phyloP scores from a whole-genome alignment of 2,113 vertebrate genomes.

The Microcebus murinus region DNA sequence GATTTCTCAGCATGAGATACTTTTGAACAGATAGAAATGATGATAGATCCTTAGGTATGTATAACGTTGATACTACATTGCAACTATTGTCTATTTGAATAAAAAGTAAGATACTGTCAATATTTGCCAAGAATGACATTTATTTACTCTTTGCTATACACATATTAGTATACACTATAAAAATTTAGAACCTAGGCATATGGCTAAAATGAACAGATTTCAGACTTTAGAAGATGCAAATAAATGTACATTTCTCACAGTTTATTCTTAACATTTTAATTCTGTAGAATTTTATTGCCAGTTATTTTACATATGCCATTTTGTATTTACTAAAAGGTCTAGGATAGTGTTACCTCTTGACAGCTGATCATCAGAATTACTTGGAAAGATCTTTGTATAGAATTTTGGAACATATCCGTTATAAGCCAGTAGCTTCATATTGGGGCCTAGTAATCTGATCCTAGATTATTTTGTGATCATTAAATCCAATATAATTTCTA shows the following conservation, averaged over 20 bases:
- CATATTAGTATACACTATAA: not conserved
- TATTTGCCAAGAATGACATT: not conserved
- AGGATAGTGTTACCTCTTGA: not conserved
- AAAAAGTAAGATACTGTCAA: not conserved
- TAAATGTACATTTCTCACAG: not conserved
- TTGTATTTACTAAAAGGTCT: not conserved
- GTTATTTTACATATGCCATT: slow-evolving; percentile 6
- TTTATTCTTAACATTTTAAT: not conserved
- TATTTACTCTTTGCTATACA: not conserved
- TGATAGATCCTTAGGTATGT: not conserved
- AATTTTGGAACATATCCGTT: not conserved
- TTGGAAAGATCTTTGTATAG: not conserved
- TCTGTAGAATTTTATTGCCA: not conserved
- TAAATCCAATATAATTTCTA: slow-evolving; percentile 24
- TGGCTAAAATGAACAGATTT: slow-evolving; percentile 2
- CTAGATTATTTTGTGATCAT: not conserved
- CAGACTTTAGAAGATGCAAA: not conserved
- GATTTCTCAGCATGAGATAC: not conserved
- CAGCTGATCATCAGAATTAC: not conserved
- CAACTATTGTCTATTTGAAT: not conserved
- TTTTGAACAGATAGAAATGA: not conserved
- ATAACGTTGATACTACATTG: not conserved
- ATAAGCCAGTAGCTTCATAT: not conserved
- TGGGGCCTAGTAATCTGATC: not conserved
- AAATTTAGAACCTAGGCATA: not conserved